These are phyloP conservation scores for Orchestes rusci DNA, from an alignment of 2,888 invertebrate genomes.

Conservation along the genomic window DNA sequence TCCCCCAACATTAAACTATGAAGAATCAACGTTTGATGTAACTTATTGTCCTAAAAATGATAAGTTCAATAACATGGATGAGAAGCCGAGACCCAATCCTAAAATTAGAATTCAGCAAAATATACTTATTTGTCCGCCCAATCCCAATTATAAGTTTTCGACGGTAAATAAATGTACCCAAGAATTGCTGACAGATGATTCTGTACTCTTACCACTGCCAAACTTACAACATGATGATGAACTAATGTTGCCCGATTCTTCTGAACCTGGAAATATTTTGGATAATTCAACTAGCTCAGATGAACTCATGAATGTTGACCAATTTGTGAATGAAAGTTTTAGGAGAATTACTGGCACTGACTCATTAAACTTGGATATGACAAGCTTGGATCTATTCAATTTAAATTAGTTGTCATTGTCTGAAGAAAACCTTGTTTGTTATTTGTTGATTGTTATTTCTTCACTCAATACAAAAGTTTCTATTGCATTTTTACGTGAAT, in stretches of 20 bases:
- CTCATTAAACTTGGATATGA: slow-evolving; percentile 38
- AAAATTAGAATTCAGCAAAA: slow-evolving; percentile 20
- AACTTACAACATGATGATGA: slow-evolving; percentile 36
- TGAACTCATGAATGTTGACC: slow-evolving; percentile 44
- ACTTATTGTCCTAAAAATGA: no score
- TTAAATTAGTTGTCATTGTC: no score
- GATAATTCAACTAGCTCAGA: slow-evolving; percentile 41
- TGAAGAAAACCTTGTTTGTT: no score
- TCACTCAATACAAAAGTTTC: no score
- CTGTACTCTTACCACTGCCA: slow-evolving; percentile 30
- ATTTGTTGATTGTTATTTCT: no score
- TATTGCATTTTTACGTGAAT: no score
- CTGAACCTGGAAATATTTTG: slow-evolving; percentile 33
- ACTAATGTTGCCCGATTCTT: slow-evolving; percentile 36
- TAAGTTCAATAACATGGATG: no score
- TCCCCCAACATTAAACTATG: no score
- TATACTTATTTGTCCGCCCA: slow-evolving; percentile 18
- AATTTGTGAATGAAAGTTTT: slow-evolving; percentile 43
- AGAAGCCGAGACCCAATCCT: no score
- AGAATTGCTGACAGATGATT: slow-evolving; percentile 33
- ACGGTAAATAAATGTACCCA: no score
- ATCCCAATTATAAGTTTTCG: slow-evolving; percentile 2
- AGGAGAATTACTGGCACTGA: slow-evolving; percentile 41
- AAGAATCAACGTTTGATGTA: no score
- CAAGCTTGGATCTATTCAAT: slow-evolving; percentile 40